These are phyloP conservation scores for Pteromalus puparum DNA, from an alignment of 1,140 invertebrate genomes.

Conservation along the genomic window DNA sequence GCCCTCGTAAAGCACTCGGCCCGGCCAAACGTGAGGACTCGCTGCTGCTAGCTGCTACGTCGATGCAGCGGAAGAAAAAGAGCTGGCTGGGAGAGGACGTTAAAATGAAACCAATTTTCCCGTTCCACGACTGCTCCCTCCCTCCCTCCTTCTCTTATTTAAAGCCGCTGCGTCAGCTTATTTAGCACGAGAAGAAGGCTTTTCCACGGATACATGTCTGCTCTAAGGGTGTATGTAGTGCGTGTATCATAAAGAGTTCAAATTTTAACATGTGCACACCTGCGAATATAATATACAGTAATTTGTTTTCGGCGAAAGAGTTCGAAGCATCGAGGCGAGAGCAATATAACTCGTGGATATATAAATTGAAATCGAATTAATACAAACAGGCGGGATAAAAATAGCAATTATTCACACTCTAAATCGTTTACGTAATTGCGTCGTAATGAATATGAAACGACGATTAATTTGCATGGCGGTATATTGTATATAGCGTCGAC, in stretches of 20 bases:
- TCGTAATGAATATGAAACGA: conserved; percentile 43
- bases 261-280: too few species aligned
- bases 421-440: conserved; percentile 38
- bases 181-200: not conserved
- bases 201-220: not conserved
- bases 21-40: conserved; percentile 17
- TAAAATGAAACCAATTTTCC: conserved; percentile 44
- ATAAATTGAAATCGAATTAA: not conserved
- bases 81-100: not conserved
- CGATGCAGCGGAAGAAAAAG: not conserved
- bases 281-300: not conserved
- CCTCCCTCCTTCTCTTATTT: conserved; percentile 14
- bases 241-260: not conserved
- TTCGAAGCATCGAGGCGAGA: not conserved
- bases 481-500: not conserved
- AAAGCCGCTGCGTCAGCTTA: conserved; percentile 28
- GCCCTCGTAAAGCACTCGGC: conserved; percentile 31
- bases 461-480: conserved; percentile 44
- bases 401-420: conserved; percentile 23
- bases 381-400: conserved; percentile 8
- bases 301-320: not conserved
- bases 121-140: not conserved
- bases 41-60: not conserved
- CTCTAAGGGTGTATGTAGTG: not conserved
- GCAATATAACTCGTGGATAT: not conserved